Conservation (phyloP, 2,797 vertebrate genomes). For the Eremophila alpestris region DNA sequence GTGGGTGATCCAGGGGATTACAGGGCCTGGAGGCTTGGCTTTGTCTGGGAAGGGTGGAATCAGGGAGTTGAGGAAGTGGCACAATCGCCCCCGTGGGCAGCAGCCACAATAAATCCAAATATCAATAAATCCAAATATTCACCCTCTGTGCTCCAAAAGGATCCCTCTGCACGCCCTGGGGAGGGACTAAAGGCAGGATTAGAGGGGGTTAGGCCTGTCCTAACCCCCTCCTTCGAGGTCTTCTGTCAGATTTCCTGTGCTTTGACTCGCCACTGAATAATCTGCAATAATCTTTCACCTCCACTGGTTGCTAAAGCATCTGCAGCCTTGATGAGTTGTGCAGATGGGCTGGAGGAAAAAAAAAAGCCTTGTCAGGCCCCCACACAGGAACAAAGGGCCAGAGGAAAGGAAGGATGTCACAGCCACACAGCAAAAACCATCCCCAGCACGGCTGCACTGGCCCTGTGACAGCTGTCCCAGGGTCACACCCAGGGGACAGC, state of each 20-base stretch:
- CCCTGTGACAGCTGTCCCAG: neutral
- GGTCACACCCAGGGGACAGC: rapidly evolving
- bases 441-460: rapidly evolving
- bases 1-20: rapidly evolving
- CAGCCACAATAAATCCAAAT: neutral
- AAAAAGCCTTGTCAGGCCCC: neutral
- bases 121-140: neutral
- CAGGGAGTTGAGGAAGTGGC: neutral
- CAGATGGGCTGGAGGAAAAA: neutral
- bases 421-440: rapidly evolving
- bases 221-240: neutral
- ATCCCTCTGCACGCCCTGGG: rapidly evolving
- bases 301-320: neutral
- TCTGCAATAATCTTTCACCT: neutral
- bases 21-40: neutral
- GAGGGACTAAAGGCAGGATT: neutral
- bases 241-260: neutral
- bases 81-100: neutral
- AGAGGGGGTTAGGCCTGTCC: neutral
- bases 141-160: rapidly evolving
- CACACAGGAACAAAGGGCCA: neutral
- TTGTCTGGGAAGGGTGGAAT: rapidly evolving
- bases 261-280: neutral
- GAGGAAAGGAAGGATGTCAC: neutral
- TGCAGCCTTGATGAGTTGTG: constrained; percentile 38